phyloP scores from a whole-genome alignment of 2,113 vertebrate genomes.

The Crocuta crocuta region DNA sequence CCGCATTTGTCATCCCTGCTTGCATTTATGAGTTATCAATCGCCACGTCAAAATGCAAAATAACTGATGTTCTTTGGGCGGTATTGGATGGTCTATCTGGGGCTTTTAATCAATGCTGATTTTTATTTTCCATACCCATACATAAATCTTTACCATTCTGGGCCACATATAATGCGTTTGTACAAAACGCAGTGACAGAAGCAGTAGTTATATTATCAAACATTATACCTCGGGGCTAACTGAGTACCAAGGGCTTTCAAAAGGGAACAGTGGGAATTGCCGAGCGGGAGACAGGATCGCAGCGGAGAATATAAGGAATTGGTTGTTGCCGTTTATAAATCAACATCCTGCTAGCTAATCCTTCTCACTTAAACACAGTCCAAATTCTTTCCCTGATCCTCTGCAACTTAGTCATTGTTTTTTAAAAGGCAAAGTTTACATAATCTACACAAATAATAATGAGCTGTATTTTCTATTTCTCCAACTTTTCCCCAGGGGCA shows the following conservation, averaged over 20 bases:
- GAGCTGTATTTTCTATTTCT: slow-evolving; percentile 86
- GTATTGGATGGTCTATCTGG: slow-evolving; percentile 99
- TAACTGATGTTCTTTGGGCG: slow-evolving; percentile 99
- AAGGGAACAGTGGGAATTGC: slow-evolving; percentile 91
- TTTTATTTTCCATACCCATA: slow-evolving; percentile 95
- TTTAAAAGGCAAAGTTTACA: slow-evolving; percentile 88
- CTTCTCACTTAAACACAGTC: slow-evolving; percentile 92
- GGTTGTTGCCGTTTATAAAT: slow-evolving; percentile 95
- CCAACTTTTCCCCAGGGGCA: slow-evolving; percentile 85
- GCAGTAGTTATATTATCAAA: slow-evolving; percentile 98
- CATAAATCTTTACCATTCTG: slow-evolving; percentile 94
- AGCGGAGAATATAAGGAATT: slow-evolving; percentile 92
- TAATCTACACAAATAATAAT: slow-evolving; percentile 87
- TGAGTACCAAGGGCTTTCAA: slow-evolving; percentile 94
- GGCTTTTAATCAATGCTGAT: slow-evolving; percentile 98
- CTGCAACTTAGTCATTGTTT: slow-evolving; percentile 83
- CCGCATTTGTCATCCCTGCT: slow-evolving; percentile 98
- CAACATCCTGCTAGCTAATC: slow-evolving; percentile 93
- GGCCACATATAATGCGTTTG: slow-evolving; percentile 95
- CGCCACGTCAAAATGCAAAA: slow-evolving; percentile 99
- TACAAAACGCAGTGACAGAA: slow-evolving; percentile 96
- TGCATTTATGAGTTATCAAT: slow-evolving; percentile 99
- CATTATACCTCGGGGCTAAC: slow-evolving; percentile 96
- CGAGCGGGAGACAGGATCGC: slow-evolving; percentile 89
- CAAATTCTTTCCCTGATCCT: slow-evolving; percentile 91